Evolutionary conservation across 2,797 vertebrate species (phyloP).

Genomic region (Scolopax bukidnonensis): DNA sequence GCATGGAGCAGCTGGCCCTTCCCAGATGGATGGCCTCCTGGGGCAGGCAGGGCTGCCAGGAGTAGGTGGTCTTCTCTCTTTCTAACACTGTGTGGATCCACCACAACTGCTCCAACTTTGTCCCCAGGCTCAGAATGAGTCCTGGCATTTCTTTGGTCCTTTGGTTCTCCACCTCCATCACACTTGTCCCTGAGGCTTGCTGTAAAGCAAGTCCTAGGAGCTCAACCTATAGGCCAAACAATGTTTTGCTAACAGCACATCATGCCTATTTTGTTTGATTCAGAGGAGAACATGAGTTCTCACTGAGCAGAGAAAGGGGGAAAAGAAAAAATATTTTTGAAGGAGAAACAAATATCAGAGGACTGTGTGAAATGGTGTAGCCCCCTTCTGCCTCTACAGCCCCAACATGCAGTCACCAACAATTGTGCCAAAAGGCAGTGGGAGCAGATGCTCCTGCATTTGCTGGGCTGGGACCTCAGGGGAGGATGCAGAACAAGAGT

Average conservation of each 20-base stretch:
- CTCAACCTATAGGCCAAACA: not conserved
- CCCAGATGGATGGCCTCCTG: not conserved
- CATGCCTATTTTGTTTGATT: not conserved
- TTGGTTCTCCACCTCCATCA: not conserved
- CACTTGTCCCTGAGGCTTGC: not conserved
- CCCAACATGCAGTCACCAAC: not conserved
- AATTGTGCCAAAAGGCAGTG: not conserved
- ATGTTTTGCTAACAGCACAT: not conserved
- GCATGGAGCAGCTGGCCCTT: not conserved
- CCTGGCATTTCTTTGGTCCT: not conserved
- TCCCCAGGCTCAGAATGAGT: not conserved
- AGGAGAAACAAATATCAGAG: not conserved
- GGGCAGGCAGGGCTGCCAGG: not conserved
- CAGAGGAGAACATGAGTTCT: not conserved
- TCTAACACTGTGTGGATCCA: not conserved
- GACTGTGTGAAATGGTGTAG: not conserved
- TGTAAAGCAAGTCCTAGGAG: not conserved
- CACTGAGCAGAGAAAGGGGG: not conserved
- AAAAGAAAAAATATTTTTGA: not conserved
- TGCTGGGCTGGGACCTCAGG: not conserved
- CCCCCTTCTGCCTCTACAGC: not conserved
- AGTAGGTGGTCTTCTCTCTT: not conserved
- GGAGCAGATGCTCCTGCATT: not conserved
- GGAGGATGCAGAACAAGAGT: rapidly evolving
- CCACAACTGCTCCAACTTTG: not conserved